These are phyloP conservation scores for Temnothorax ravouxi DNA, from an alignment of 2,888 invertebrate species.

Conservation along the genomic window DNA sequence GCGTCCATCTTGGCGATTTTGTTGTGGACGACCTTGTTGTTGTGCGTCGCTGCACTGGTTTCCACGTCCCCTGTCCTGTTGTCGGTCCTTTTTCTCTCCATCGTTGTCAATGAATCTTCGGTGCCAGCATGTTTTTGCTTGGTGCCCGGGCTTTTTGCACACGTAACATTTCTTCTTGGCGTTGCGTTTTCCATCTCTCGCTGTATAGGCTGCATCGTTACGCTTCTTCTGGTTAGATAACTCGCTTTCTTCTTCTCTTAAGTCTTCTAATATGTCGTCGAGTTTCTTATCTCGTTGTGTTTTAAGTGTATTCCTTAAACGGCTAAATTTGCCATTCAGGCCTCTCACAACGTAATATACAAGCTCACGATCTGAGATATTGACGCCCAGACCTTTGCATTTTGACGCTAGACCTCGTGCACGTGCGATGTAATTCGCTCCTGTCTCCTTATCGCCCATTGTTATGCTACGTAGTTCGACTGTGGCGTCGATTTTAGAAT, in stretches of 20 bases:
- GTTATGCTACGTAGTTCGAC: neutral
- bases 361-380: neutral
- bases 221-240: too few species aligned
- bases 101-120: neutral
- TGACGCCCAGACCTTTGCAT: neutral
- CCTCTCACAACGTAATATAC: neutral
- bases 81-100: neutral
- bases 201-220: too few species aligned
- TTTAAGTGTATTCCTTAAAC: neutral
- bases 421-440: neutral
- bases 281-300: neutral
- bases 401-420: neutral
- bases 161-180: neutral
- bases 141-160: neutral
- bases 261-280: neutral
- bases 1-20: neutral
- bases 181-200: too few species aligned
- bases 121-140: neutral
- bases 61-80: neutral
- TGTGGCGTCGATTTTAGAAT: neutral
- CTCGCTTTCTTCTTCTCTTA: neutral
- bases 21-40: neutral
- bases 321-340: neutral
- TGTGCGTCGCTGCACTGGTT: neutral
- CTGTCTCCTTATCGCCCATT: constrained; percentile 3